These are phyloP conservation scores for Megalops atlanticus DNA, from an alignment of 2,113 vertebrate genomes.

Conservation along the genomic window DNA sequence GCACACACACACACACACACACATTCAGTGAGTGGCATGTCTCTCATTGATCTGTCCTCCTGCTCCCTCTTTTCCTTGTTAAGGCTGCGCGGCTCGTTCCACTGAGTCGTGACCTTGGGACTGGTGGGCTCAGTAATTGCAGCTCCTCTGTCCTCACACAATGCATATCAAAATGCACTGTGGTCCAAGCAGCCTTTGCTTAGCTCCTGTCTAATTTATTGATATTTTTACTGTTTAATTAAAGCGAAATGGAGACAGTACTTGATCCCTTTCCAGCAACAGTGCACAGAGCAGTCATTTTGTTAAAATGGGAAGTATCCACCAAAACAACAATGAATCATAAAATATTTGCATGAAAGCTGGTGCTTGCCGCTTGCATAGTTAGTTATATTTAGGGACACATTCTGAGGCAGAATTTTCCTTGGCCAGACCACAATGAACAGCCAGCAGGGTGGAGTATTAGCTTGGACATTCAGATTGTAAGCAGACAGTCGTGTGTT, in stretches of 20 bases:
- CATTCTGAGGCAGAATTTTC: neutral
- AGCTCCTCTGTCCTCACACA: neutral
- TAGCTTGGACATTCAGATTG: neutral
- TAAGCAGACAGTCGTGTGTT: neutral
- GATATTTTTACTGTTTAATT: neutral
- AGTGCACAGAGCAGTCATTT: neutral
- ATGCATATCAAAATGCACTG: neutral
- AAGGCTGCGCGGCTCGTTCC: neutral
- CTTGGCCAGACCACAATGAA: too few relatives aligned
- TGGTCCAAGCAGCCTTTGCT: neutral
- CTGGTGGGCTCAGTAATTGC: neutral
- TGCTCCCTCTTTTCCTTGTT: neutral
- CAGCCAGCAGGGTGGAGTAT: neutral
- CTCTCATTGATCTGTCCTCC: constrained; percentile 14
- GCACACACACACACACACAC: neutral
- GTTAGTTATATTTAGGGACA: neutral
- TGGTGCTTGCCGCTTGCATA: neutral
- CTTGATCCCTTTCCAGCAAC: neutral
- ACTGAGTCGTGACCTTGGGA: neutral
- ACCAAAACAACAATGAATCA: neutral
- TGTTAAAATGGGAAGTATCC: neutral
- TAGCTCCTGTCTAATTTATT: neutral
- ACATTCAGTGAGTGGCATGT: neutral
- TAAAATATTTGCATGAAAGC: neutral
- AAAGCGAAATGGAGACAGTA: constrained; percentile 2